Evolutionary conservation across 1,140 invertebrate species (phyloP).

Genomic region (Polyergus mexicanus): DNA sequence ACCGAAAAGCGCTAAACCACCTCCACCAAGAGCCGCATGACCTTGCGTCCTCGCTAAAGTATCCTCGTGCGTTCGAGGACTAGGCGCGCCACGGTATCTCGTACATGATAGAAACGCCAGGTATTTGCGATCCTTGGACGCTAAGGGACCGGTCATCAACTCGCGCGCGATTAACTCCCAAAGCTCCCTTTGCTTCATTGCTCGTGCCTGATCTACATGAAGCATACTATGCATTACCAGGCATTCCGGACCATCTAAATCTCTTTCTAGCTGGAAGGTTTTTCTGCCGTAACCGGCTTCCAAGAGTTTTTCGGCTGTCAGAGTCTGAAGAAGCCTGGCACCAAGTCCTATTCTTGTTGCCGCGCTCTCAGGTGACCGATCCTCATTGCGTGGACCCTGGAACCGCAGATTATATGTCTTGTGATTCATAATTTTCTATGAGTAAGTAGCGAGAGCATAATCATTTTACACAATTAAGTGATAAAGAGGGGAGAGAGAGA

Average conservation of each 20-base stretch:
- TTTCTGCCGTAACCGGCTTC: slow-evolving; percentile 93
- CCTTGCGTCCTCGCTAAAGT: slow-evolving; percentile 92
- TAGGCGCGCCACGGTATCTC: slow-evolving; percentile 90
- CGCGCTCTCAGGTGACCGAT: slow-evolving; percentile 91
- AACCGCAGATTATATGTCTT: not conserved
- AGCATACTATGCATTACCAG: slow-evolving; percentile 91
- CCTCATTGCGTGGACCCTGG: slow-evolving; percentile 89
- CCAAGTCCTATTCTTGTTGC: slow-evolving; percentile 92
- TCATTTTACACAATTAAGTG: slow-evolving; percentile 21
- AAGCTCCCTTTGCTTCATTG: slow-evolving; percentile 92
- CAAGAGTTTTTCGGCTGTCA: slow-evolving; percentile 95
- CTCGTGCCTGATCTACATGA: slow-evolving; percentile 90
- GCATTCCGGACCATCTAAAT: slow-evolving; percentile 88
- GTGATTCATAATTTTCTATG: not conserved
- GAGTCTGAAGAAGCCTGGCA: slow-evolving; percentile 93
- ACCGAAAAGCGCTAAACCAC: slow-evolving; percentile 96
- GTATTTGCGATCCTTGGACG: slow-evolving; percentile 92
- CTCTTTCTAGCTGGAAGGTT: slow-evolving; percentile 93
- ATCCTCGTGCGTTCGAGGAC: slow-evolving; percentile 89
- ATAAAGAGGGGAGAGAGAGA: not conserved
- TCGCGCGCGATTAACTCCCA: slow-evolving; percentile 95
- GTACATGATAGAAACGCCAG: slow-evolving; percentile 96
- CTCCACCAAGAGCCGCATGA: slow-evolving; percentile 95
- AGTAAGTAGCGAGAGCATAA: slow-evolving; percentile 2
- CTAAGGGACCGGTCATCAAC: slow-evolving; percentile 90